These are phyloP conservation scores for Petaurus breviceps DNA, from an alignment of 2,113 vertebrate genomes.

Conservation along the genomic window DNA sequence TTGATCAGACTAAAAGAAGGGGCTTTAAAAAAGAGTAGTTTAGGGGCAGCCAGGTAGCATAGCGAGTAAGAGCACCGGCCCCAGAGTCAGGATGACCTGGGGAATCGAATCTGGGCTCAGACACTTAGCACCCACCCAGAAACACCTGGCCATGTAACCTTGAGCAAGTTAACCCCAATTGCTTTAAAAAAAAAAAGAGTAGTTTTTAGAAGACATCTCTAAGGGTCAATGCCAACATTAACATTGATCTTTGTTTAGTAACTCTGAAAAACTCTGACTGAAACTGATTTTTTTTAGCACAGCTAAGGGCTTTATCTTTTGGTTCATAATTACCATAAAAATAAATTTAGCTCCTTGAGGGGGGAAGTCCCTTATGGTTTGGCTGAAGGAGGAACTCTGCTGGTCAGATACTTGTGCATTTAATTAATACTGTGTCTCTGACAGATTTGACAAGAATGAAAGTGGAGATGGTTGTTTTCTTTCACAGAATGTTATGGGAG, in stretches of 20 bases:
- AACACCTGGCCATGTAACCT: no score
- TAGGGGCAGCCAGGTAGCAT: no score
- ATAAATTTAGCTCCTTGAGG: not conserved
- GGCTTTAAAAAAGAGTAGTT: no score
- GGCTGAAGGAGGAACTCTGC: not conserved
- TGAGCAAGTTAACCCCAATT: no score
- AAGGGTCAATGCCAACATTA: not conserved
- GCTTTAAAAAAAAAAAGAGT: no score
- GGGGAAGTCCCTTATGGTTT: not conserved
- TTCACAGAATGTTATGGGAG: no score
- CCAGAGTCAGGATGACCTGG: no score
- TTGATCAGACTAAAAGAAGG: not conserved
- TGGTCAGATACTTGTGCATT: not conserved
- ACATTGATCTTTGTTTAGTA: not conserved
- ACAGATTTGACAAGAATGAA: not conserved
- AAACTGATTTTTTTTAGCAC: not conserved
- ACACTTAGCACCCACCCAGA: no score
- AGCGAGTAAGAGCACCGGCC: no score
- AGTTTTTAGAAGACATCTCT: not conserved
- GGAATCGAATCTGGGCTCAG: no score
- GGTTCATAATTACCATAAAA: not conserved
- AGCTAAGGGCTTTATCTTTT: not conserved
- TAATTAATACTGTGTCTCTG: not conserved
- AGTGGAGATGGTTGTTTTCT: no score
- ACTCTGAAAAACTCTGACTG: not conserved